Evolutionary conservation across 2,888 invertebrate species (phyloP).

Genomic region (Chelonus formosanus): DNA sequence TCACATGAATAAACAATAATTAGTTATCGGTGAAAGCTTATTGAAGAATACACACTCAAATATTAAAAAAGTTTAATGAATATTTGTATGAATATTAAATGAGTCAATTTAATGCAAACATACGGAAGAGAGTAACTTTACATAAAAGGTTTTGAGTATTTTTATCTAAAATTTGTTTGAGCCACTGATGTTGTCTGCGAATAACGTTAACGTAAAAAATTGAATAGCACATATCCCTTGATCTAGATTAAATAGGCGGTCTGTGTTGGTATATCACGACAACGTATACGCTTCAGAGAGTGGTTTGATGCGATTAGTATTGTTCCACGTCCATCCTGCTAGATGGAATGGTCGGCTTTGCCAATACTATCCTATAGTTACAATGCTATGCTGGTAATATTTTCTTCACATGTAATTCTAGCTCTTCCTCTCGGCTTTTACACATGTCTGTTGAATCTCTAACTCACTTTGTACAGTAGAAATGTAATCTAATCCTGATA

Average conservation of each 20-base stretch:
- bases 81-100: too few species aligned
- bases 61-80: too few species aligned
- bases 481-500: too few species aligned
- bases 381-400: neutral
- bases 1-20: too few species aligned
- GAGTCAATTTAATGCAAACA: too few species aligned
- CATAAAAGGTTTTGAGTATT: neutral
- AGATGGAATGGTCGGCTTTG: constrained; percentile 50
- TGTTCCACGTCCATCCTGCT: constrained; percentile 50
- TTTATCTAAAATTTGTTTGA: constrained; percentile 15
- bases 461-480: too few species aligned
- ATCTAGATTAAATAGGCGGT: constrained; percentile 44
- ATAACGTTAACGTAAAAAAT: constrained; percentile 38
- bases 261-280: constrained; percentile 29
- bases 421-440: too few species aligned
- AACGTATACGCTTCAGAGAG: constrained; percentile 41
- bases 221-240: constrained; percentile 43
- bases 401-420: too few species aligned
- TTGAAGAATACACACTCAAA: too few species aligned
- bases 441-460: too few species aligned
- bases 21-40: too few species aligned
- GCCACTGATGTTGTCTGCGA: constrained; percentile 15
- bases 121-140: constrained; percentile 2
- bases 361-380: constrained; percentile 24
- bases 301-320: constrained; percentile 55